Evolutionary conservation across 2,797 vertebrate species (phyloP), one percentile per base, ranked within the genome.

Genomic region (Bradypodion pumilum): DNA sequence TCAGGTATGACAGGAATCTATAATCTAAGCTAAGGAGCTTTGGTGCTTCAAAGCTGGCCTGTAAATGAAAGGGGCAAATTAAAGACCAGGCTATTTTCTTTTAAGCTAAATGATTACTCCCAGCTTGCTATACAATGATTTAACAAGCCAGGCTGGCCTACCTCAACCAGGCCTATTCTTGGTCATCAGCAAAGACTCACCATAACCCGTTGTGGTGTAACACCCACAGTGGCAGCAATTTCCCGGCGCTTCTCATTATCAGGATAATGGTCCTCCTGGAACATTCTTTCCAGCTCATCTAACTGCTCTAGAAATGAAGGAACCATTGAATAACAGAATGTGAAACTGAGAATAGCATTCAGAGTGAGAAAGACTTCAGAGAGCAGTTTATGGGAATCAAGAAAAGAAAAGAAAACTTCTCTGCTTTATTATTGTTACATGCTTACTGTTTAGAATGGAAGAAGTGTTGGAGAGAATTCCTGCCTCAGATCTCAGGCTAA

Each of bases 201-300:
- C 98, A 99, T 97, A 90, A 99, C 96, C 85, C 98, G 97, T 74
- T 99, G 98, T n/a, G 98, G 97, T 0, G 98, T 97, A 75, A 99
- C 98, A 15, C 98, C 97, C 79, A 99, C 96, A 0, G 94, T 93
- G 27, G 96, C 95, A 5, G 98, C 98, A 0, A 99, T 98, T 87
- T 97, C 95, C 59, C 94, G 97, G 83, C 98, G 97, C 92, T 97
- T 99, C 60, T 99, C 98, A 1, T 92, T 96, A 16, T 99, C 98
- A 0, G 98, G 98, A 80, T 99, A 99, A 91, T 98, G 98, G 87
- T 99, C 98, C 37, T 98, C 97, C 84, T 97, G 95, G 92, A 99
- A 99, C 77, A 97, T 89, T 72, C 91, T 95, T 89, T 99, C 98
- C 87, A 99, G 85, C 91, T 98, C 96, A 92, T 97, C 97, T 74